Evolutionary conservation across 2,797 vertebrate species (phyloP).

Genomic region (Siniperca scherzeri): DNA sequence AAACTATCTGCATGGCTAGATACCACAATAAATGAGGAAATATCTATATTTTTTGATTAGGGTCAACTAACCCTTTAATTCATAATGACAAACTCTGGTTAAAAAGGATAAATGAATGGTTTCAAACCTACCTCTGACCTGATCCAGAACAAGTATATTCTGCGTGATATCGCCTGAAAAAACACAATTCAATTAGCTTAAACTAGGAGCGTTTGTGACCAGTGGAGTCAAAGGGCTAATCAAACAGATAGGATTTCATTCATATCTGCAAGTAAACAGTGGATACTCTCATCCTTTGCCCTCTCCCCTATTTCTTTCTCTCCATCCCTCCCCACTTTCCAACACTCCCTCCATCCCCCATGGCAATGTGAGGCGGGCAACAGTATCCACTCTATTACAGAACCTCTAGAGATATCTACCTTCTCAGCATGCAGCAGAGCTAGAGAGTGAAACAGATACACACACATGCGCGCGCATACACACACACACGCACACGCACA

Average conservation of each 20-base stretch:
- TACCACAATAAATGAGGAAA: not conserved
- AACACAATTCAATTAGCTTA: constrained; percentile 53
- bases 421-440: constrained; percentile 76
- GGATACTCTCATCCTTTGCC: constrained; percentile 60
- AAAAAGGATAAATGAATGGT: not conserved
- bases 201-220: constrained; percentile 40
- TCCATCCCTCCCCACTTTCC: constrained; percentile 37
- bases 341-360: constrained; percentile 67
- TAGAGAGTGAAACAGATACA: constrained; percentile 60
- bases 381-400: constrained; percentile 76
- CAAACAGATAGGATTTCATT: constrained; percentile 73
- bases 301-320: constrained; percentile 54
- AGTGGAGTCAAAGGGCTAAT: constrained; percentile 67
- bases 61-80: constrained; percentile 10
- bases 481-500: constrained; percentile 22
- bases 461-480: constrained; percentile 27
- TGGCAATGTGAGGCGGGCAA: constrained; percentile 74
- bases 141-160: constrained; percentile 12
- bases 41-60: not conserved
- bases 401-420: constrained; percentile 77
- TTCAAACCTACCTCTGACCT: constrained; percentile 16
- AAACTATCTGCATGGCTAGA: not conserved
- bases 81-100: constrained; percentile 7
- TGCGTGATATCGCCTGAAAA: constrained; percentile 36
- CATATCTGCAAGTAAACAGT: constrained; percentile 61